Conservation (phyloP, 1,140 invertebrate species). For the Physella acuta region DNA sequence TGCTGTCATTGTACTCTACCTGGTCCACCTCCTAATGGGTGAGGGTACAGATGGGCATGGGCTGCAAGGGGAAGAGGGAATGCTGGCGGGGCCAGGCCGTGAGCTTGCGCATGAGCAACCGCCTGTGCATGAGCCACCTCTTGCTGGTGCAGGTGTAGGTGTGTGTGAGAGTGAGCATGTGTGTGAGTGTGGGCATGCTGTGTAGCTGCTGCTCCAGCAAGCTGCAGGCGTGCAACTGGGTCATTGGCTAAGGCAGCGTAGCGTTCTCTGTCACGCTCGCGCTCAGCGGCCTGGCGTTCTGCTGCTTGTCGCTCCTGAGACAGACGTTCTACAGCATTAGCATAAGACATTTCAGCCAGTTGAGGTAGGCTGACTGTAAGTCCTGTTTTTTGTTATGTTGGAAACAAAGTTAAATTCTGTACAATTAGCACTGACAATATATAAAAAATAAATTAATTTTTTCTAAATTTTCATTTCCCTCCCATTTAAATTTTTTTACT, state of each 20-base stretch:
- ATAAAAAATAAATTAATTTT: too few relatives aligned
- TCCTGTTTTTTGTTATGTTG: constrained; percentile 2
- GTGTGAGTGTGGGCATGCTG: constrained; percentile 81
- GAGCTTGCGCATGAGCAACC: constrained; percentile 19
- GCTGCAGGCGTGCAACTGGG: constrained; percentile 61
- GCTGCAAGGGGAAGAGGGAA: constrained; percentile 65
- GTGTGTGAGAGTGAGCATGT: constrained; percentile 73
- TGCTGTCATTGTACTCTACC: background rate
- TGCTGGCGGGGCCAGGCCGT: constrained; percentile 41
- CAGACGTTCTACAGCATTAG: constrained; percentile 50
- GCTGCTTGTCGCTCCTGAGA: constrained; percentile 64
- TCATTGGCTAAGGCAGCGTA: constrained; percentile 72
- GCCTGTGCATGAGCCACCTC: constrained; percentile 60
- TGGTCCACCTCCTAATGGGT: constrained; percentile 41
- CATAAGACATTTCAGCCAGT: constrained; percentile 34
- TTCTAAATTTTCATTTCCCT: too few relatives aligned
- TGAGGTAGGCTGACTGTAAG: constrained; percentile 30
- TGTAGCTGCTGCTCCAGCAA: constrained; percentile 62
- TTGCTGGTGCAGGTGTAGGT: constrained; percentile 80
- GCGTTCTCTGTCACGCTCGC: constrained; percentile 67
- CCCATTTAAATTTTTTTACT: too few relatives aligned
- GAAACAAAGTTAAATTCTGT: too few relatives aligned
- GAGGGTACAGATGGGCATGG: constrained; percentile 59
- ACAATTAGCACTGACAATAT: too few relatives aligned
- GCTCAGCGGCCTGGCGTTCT: constrained; percentile 70